Evolutionary conservation across 2,797 vertebrate genomes (phyloP), one percentile per base, ranked within the genome.

Genomic region (Microctenopoma lineatum): DNA sequence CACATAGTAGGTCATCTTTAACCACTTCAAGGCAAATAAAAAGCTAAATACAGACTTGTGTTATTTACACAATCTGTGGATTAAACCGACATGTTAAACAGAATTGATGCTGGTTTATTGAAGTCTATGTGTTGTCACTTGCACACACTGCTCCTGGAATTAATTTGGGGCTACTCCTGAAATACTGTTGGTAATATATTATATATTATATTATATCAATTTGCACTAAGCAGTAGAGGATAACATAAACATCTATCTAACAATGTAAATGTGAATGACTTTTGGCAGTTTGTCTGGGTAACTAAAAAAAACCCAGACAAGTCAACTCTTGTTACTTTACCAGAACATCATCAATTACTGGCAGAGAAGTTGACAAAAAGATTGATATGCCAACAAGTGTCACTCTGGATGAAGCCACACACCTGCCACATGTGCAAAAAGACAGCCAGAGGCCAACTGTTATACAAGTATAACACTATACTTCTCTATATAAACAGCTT

Each of bases 31-130:
- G 21, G 9, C 11, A n/a, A 9, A 55, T 45, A 26, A 11, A 66
- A 7, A 2, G 13, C 15, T 42, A 53, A 25, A 27, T 14, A 56
- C 26, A 42, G 8, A 32, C 16, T 13, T 3, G 5, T 32, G 16
- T 71, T 14, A 56, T 38, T 53, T 4, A 52, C 25, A 65, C 27
- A 70, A 38, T 41, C 9, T 70, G 8, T 54, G 39, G 6, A 61
- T 60, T 44, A 47, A 11, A 51, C 59, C 8, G 42, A 50, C 13
- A 36, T 38, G 66, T 59, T 60, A 34, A 61, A 0, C 44, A 41
- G 41, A 67, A 3, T 36, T 12, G 4, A 14, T 18, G n/a, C 4
- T 34, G 10, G 27, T 52, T 55, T 15, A 55, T 12, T 56, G 16
- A 18, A 21, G 44, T n/a, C 16, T 45, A 7, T n/a, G 10, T 58